phyloP scores from a whole-genome alignment of 2,888 invertebrate genomes.

The Julus scanicus region DNA sequence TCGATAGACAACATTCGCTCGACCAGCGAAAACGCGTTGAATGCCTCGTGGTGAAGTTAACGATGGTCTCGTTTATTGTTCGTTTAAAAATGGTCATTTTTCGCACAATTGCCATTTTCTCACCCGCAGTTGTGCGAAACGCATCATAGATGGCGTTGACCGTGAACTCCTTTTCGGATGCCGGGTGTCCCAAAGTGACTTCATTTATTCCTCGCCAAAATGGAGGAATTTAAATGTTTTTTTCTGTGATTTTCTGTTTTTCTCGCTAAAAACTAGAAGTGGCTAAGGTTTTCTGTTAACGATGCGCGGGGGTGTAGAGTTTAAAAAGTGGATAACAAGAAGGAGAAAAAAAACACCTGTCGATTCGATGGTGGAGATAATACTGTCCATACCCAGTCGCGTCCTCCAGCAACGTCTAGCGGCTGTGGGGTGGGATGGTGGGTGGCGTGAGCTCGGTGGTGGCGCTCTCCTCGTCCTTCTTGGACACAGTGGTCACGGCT shows the following conservation, averaged over 20 bases:
- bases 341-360: not conserved
- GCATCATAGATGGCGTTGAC: too few species aligned
- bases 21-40: not conserved
- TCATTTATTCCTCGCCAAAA: not conserved
- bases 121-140: too few species aligned
- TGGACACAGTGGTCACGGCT: not conserved
- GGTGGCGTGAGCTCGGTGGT: not conserved
- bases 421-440: not conserved
- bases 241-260: not conserved
- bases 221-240: not conserved
- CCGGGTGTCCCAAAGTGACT: not conserved
- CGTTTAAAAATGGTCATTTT: not conserved
- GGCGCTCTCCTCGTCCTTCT: not conserved
- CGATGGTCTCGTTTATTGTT: not conserved
- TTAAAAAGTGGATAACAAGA: not conserved
- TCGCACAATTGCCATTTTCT: too few species aligned
- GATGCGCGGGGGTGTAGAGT: not conserved
- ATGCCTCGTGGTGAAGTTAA: constrained; percentile 11
- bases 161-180: too few species aligned
- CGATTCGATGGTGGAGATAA: not conserved
- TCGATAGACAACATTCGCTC: not conserved
- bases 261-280: not conserved
- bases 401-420: not conserved
- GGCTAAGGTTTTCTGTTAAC: not conserved
- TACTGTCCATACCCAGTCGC: not conserved